Conservation (phyloP, 2,888 invertebrate genomes). For the Lutraria lutraria region DNA sequence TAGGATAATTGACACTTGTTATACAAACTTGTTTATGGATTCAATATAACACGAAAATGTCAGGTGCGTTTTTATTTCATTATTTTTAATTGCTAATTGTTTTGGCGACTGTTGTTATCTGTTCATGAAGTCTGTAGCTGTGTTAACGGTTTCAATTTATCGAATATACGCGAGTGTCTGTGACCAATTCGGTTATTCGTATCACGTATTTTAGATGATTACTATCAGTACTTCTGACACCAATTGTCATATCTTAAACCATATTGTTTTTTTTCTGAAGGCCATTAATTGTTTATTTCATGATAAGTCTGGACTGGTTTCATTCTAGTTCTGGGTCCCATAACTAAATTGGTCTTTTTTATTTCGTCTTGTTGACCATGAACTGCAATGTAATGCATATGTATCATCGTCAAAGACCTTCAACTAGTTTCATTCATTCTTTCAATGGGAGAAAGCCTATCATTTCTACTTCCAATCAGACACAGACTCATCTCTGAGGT, state of each 20-base stretch:
- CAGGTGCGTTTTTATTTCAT: slow-evolving; percentile 40
- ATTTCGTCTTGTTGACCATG: too few species aligned
- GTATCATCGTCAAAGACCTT: too few species aligned
- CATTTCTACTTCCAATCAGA: too few species aligned
- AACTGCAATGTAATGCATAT: too few species aligned
- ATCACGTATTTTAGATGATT: neutral
- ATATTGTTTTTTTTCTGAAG: neutral
- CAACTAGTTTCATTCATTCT: too few species aligned
- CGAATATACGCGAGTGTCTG: neutral
- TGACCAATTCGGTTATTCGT: neutral
- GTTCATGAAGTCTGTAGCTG: neutral
- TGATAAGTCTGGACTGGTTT: slow-evolving; percentile 5
- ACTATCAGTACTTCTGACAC: neutral
- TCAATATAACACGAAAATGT: slow-evolving; percentile 25
- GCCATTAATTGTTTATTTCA: slow-evolving; percentile 3
- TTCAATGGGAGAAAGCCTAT: too few species aligned
- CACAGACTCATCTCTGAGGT: too few species aligned
- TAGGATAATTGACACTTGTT: slow-evolving; percentile 52
- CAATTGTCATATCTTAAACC: slow-evolving; percentile 7
- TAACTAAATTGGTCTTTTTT: too few species aligned
- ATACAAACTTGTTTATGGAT: neutral
- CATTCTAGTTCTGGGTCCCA: too few species aligned
- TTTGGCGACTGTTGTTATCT: neutral
- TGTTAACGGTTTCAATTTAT: neutral
- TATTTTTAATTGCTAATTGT: neutral